A percentile compares a stretch with the other conserved stretches of the same genome.
Evolutionary conservation across 2,113 vertebrate species (phyloP).

Genomic region (Xiphophorus hellerii): DNA sequence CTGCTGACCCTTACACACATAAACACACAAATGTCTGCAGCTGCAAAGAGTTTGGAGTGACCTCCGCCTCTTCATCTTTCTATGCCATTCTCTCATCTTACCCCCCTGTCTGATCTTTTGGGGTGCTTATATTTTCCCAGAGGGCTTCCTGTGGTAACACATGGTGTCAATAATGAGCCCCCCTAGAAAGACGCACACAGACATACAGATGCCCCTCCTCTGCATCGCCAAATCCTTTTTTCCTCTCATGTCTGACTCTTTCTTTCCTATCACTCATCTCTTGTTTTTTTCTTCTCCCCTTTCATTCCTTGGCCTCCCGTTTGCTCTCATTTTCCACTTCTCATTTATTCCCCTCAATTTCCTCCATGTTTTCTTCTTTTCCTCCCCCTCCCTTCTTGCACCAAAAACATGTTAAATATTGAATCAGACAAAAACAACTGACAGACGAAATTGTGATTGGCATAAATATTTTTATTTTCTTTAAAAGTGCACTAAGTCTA

Average conservation of each 20-base stretch:
- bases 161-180: conserved; percentile 75
- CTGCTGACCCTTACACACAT: conserved; percentile 39
- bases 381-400: neutral
- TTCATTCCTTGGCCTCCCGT: conserved; percentile 37
- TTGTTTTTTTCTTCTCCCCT: conserved; percentile 14
- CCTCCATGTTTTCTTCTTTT: neutral
- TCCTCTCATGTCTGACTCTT: conserved; percentile 27
- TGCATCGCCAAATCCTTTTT: conserved; percentile 41
- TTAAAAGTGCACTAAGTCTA: neutral
- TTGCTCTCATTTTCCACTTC: neutral
- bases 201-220: conserved; percentile 45
- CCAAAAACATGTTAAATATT: neutral
- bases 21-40: conserved; percentile 47
- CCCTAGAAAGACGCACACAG: conserved; percentile 32
- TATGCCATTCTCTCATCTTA: conserved; percentile 40
- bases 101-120: conserved; percentile 65
- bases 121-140: conserved; percentile 66
- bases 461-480: neutral
- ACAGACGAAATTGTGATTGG: neutral
- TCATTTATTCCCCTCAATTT: neutral
- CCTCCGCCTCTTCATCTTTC: conserved; percentile 42
- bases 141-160: conserved; percentile 76
- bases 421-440: neutral
- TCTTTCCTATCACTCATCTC: conserved; percentile 23
- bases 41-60: conserved; percentile 56